phyloP scores from a whole-genome alignment of 1,140 invertebrate species.

The Drosophila seguyi region DNA sequence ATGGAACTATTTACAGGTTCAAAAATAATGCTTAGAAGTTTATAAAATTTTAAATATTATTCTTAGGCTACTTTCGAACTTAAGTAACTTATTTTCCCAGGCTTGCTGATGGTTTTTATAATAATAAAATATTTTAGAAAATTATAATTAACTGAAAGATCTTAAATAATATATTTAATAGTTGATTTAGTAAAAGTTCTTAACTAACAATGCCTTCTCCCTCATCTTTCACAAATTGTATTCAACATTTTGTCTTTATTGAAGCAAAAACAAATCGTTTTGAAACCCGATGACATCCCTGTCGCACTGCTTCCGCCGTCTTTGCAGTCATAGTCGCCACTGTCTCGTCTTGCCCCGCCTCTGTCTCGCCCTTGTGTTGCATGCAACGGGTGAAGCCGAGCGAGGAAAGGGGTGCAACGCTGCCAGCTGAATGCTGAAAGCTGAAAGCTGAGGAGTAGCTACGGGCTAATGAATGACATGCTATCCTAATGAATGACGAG shows the following conservation, averaged over 20 bases:
- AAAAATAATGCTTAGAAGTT: background rate
- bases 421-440: background rate
- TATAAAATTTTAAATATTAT: no score
- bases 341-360: background rate
- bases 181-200: background rate
- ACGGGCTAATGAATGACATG: constrained; percentile 30
- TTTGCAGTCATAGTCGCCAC: constrained; percentile 17
- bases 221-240: background rate
- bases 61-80: background rate
- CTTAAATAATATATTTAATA: background rate
- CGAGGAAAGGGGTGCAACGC: background rate
- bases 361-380: background rate
- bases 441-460: constrained; percentile 1
- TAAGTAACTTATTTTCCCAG: background rate
- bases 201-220: background rate
- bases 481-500: constrained; percentile 5
- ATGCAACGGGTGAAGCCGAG: constrained; percentile 40
- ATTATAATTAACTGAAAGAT: background rate
- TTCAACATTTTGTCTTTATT: constrained; percentile 7
- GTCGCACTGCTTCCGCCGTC: constrained; percentile 56
- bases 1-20: background rate
- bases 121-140: background rate
- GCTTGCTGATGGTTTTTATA: background rate
- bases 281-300: constrained; percentile 68
- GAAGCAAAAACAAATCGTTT: constrained; percentile 58